Conservation (phyloP, 2,113 vertebrate genomes). For the Eclectus roratus region DNA sequence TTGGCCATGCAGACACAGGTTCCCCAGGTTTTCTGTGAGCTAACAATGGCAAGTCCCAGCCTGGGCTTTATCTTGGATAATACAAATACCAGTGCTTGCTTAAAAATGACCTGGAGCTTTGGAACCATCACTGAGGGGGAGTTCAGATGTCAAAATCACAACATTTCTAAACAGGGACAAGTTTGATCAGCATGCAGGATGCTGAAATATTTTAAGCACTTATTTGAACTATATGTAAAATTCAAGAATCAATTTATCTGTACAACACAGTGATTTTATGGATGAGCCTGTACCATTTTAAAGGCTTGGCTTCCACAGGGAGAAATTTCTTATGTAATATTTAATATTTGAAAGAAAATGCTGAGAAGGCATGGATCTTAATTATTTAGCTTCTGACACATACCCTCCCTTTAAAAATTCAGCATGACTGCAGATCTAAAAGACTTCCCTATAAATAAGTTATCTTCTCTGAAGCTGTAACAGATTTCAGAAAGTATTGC, state of each 20-base stretch:
- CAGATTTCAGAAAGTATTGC: slow-evolving; percentile 32
- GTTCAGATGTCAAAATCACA: not conserved
- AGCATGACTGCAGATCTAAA: slow-evolving; percentile 62
- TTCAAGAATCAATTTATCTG: not conserved
- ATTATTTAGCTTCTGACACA: slow-evolving; percentile 72
- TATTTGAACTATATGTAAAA: not conserved
- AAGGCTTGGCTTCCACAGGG: slow-evolving; percentile 27
- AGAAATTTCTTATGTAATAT: slow-evolving; percentile 61
- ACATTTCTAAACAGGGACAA: not conserved
- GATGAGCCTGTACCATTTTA: not conserved
- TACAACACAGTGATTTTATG: slow-evolving; percentile 19
- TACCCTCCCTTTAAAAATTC: slow-evolving; percentile 69
- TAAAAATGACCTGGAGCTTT: not conserved
- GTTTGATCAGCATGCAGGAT: not conserved
- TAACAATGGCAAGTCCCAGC: not conserved
- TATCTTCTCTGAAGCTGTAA: slow-evolving; percentile 57
- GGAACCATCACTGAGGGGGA: not conserved
- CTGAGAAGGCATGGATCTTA: slow-evolving; percentile 61
- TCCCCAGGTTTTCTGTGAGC: not conserved
- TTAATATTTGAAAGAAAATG: slow-evolving; percentile 71
- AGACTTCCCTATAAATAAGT: slow-evolving; percentile 66
- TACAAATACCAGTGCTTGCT: not conserved
- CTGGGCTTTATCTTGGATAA: not conserved
- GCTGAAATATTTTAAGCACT: not conserved
- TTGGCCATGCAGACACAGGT: not conserved